phyloP scores from a whole-genome alignment of 2,113 vertebrate genomes.

The Struthio camelus region DNA sequence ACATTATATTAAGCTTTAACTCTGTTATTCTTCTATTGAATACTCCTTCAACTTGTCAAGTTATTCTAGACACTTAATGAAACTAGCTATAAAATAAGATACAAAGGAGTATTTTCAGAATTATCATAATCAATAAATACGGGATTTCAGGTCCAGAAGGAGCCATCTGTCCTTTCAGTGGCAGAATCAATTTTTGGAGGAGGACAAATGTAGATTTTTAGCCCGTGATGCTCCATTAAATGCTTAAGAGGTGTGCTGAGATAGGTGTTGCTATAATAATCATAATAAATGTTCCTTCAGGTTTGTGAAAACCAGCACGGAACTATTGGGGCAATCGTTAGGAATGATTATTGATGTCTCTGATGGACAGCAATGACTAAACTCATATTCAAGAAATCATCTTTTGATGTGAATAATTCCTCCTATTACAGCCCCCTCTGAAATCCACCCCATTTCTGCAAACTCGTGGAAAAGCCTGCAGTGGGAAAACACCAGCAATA shows the following conservation, averaged over 20 bases:
- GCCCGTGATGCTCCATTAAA: constrained; percentile 28
- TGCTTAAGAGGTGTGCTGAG: constrained; percentile 26
- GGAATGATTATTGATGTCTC: background rate
- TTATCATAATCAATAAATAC: background rate
- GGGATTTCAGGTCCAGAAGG: background rate
- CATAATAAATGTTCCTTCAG: constrained; percentile 24
- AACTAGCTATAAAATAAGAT: background rate
- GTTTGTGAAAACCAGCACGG: constrained; percentile 12
- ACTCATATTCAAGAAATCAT: background rate
- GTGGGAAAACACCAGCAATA: background rate
- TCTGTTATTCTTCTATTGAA: background rate
- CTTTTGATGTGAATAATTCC: background rate
- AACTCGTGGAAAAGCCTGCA: background rate
- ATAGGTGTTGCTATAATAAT: constrained; percentile 40
- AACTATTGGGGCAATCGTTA: background rate
- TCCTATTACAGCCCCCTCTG: background rate
- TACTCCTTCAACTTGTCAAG: background rate
- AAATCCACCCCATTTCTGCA: background rate
- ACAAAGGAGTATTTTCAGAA: background rate
- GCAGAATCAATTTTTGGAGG: background rate
- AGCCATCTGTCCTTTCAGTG: background rate
- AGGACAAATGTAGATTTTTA: constrained; percentile 50
- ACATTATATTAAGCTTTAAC: background rate
- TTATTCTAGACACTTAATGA: background rate
- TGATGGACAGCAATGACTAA: constrained; percentile 1